Evolutionary conservation across 2,113 vertebrate genomes (phyloP).

Genomic region (Pseudorasbora parva): DNA sequence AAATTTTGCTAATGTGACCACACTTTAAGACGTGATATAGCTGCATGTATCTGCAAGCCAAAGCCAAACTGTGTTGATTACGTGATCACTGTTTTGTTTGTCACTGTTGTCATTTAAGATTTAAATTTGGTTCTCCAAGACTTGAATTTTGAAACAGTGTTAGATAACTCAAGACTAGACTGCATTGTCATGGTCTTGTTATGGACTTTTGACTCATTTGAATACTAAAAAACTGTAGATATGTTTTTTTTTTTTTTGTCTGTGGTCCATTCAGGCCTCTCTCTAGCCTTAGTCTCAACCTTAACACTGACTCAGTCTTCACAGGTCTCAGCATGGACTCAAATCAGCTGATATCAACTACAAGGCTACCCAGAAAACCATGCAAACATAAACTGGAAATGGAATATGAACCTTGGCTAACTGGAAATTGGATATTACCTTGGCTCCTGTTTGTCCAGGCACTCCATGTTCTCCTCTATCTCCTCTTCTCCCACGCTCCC

Average conservation of each 20-base stretch:
- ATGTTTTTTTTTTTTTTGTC: neutral
- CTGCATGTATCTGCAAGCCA: too few species aligned
- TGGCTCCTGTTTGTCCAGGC: constrained; percentile 76
- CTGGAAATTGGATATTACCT: constrained; percentile 67
- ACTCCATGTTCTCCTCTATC: constrained; percentile 83
- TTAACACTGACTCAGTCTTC: neutral
- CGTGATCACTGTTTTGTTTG: too few species aligned
- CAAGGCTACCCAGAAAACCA: neutral
- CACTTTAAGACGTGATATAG: too few species aligned
- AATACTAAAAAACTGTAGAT: neutral
- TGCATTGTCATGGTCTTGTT: neutral
- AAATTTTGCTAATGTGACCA: too few species aligned
- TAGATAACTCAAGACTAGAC: neutral
- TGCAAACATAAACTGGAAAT: neutral
- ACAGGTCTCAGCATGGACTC: neutral
- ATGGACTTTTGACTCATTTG: neutral
- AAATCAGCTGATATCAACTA: neutral
- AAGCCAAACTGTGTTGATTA: too few species aligned
- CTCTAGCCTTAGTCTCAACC: neutral
- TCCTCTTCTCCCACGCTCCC: constrained; percentile 81
- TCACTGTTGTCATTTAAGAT: too few species aligned
- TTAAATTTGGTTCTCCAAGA: too few species aligned
- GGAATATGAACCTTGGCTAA: neutral
- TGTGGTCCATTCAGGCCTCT: neutral
- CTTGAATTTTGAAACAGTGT: neutral